Percentiles rank a stretch among this genome's conserved stretches.
These are phyloP conservation scores for Phrynocephalus vlangalii DNA, from an alignment of 2,797 vertebrate species.

Conservation along the genomic window DNA sequence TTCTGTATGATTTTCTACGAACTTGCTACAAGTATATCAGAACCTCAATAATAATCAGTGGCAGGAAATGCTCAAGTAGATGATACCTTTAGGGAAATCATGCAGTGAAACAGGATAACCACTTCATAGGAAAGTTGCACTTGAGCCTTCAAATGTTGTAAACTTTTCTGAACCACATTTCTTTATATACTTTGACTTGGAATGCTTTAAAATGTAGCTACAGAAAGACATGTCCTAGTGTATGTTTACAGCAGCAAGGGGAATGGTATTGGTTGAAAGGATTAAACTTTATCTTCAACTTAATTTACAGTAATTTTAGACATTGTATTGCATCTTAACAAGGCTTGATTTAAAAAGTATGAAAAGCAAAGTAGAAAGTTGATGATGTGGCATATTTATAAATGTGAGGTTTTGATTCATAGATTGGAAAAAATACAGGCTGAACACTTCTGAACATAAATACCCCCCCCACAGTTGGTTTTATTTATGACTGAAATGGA, in stretches of 20 bases:
- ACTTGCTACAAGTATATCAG: background rate
- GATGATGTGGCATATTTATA: slow-evolving; percentile 30
- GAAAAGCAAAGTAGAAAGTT: background rate
- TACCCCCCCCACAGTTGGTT: background rate
- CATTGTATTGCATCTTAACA: background rate
- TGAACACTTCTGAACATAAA: slow-evolving; percentile 54
- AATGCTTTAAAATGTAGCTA: background rate
- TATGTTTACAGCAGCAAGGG: background rate
- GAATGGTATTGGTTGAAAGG: background rate
- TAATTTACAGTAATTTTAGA: slow-evolving; percentile 10
- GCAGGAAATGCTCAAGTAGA: too few relatives aligned
- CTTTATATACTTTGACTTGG: background rate
- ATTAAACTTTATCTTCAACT: background rate
- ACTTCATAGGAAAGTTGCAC: background rate
- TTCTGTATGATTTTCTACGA: background rate
- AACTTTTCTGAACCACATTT: background rate
- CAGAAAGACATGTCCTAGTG: background rate
- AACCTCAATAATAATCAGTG: background rate
- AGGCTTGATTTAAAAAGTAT: slow-evolving; percentile 10
- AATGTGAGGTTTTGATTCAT: slow-evolving; percentile 51
- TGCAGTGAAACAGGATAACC: too few relatives aligned
- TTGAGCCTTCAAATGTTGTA: background rate
- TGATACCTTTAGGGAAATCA: too few relatives aligned
- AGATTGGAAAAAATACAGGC: slow-evolving; percentile 29
- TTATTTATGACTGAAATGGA: background rate